These are phyloP conservation scores for Hartigia nigra DNA, from an alignment of 2,888 invertebrate species.

Conservation along the genomic window DNA sequence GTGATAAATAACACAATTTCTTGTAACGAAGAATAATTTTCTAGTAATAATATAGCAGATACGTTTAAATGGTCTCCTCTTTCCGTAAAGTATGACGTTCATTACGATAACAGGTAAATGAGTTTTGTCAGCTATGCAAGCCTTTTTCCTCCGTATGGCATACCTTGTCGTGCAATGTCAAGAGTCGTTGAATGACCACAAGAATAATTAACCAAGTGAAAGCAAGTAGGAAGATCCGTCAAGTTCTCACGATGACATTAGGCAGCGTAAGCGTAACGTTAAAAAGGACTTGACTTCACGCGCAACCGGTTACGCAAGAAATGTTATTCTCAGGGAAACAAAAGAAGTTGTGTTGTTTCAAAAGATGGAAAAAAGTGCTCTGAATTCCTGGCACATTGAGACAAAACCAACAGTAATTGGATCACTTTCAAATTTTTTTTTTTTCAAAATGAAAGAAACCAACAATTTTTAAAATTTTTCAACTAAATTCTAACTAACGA, in stretches of 20 bases:
- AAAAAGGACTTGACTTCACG: not conserved
- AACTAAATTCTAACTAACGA: not conserved
- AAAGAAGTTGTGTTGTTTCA: not conserved
- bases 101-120: slow-evolving; percentile 41
- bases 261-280: not conserved
- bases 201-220: slow-evolving; percentile 50
- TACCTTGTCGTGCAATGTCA: slow-evolving; percentile 23
- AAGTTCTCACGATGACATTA: slow-evolving; percentile 41
- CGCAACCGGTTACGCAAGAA: not conserved
- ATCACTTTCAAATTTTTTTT: not conserved
- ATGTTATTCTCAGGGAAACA: not conserved
- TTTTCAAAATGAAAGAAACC: not conserved
- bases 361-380: not conserved
- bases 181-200: slow-evolving; percentile 11
- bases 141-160: slow-evolving; percentile 39
- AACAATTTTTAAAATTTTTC: not conserved
- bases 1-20: not conserved
- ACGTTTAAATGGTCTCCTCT: not conserved
- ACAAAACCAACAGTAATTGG: not conserved
- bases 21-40: not conserved
- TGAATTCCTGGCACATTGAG: not conserved
- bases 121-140: slow-evolving; percentile 31
- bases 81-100: slow-evolving; percentile 28
- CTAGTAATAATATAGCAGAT: not conserved
- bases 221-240: slow-evolving; percentile 45